Conservation (phyloP, 2,888 invertebrate genomes). For the Caenorhabditis virilis region DNA sequence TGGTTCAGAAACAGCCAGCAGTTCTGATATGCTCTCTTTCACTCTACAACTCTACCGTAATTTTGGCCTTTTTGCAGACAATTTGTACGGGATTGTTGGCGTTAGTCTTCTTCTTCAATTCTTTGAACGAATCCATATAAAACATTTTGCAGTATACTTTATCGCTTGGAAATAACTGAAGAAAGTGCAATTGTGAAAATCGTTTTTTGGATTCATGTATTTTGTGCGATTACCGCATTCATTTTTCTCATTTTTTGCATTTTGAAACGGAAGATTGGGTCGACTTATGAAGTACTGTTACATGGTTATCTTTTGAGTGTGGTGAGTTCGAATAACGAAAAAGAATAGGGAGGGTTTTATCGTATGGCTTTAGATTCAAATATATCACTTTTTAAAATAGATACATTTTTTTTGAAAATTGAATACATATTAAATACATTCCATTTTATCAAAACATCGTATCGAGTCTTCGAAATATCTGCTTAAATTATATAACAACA, state of each 20-base stretch:
- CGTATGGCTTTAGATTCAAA: no score
- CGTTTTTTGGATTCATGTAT: constrained; percentile 50
- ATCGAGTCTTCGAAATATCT: no score
- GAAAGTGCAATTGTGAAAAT: constrained; percentile 43
- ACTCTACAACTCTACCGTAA: constrained; percentile 26
- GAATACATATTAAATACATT: not conserved
- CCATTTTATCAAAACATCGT: no score
- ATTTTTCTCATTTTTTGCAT: constrained; percentile 44
- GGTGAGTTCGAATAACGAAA: constrained; percentile 27
- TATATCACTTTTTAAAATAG: no score
- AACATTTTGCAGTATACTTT: constrained; percentile 38
- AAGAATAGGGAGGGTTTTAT: not conserved
- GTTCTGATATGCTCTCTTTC: constrained; percentile 28
- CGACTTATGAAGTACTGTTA: constrained; percentile 49
- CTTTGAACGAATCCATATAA: not conserved
- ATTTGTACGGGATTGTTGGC: constrained; percentile 13
- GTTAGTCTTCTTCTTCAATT: constrained; percentile 8
- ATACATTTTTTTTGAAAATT: constrained; percentile 3
- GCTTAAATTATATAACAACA: no score
- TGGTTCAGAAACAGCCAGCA: constrained; percentile 29
- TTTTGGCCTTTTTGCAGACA: constrained; percentile 26
- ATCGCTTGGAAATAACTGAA: constrained; percentile 34
- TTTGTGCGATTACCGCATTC: constrained; percentile 34
- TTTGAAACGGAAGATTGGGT: constrained; percentile 47
- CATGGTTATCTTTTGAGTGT: constrained; percentile 52